phyloP scores from a whole-genome alignment of 2,113 vertebrate species.

The Paratilapia polleni region DNA sequence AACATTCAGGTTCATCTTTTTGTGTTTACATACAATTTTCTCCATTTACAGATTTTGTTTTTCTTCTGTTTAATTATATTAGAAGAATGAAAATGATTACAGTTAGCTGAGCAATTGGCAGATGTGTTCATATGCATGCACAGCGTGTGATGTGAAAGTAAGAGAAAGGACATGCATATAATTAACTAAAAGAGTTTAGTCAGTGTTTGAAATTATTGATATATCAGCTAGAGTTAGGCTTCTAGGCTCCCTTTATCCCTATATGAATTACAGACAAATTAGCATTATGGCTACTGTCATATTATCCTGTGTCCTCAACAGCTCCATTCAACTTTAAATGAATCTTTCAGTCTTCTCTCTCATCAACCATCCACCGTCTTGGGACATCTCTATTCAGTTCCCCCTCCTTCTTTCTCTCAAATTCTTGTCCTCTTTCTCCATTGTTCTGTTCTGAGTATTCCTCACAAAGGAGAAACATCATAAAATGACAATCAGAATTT shows the following conservation, averaged over 20 bases:
- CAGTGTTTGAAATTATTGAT: background rate
- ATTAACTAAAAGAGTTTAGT: background rate
- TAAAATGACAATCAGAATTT: slow-evolving; percentile 15
- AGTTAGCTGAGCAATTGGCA: background rate
- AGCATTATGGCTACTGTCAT: background rate
- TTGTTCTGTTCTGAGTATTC: background rate
- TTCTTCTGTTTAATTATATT: background rate
- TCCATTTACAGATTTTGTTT: background rate
- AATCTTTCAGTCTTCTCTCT: background rate
- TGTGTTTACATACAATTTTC: background rate
- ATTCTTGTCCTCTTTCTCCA: background rate
- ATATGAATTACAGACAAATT: background rate
- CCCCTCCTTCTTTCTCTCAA: background rate
- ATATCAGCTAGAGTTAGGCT: background rate
- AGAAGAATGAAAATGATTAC: background rate
- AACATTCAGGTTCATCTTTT: background rate
- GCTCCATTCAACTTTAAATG: background rate
- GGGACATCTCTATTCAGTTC: background rate
- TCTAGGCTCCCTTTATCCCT: background rate
- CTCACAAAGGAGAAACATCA: background rate
- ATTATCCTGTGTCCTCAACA: background rate
- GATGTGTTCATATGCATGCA: background rate
- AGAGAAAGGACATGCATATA: background rate
- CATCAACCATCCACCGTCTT: background rate
- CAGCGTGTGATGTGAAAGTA: background rate